Percentiles rank a stretch among this genome's conserved stretches.
Conservation (phyloP, 2,113 vertebrate genomes). For the Chrysochloris asiatica region DNA sequence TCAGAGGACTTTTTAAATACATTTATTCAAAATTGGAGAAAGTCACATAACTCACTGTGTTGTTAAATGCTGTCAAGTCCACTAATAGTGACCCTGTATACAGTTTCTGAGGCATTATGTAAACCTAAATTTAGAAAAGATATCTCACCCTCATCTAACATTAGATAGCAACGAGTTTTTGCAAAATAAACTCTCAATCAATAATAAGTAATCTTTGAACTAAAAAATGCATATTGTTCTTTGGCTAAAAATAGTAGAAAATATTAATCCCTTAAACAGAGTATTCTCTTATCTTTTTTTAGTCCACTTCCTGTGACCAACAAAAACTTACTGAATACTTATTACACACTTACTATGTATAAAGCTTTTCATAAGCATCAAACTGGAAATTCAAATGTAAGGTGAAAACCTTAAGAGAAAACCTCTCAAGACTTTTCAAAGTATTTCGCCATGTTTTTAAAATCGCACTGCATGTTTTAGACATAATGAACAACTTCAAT, state of each 20-base stretch:
- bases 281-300: conserved; percentile 49
- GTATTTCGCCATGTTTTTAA: neutral
- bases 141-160: conserved; percentile 54
- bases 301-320: conserved; percentile 2
- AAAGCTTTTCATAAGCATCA: conserved; percentile 34
- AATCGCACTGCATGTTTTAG: neutral
- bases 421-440: neutral
- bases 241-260: conserved; percentile 70
- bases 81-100: no score
- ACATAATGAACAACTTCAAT: conserved; percentile 34
- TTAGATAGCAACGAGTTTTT: conserved; percentile 53
- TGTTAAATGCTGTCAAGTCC: no score
- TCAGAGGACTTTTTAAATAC: neutral
- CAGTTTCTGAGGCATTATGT: no score
- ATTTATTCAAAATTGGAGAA: conserved; percentile 61
- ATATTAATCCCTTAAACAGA: conserved; percentile 28
- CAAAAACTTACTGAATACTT: conserved; percentile 17
- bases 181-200: conserved; percentile 62
- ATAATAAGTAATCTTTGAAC: conserved; percentile 50
- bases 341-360: conserved; percentile 6
- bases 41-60: conserved; percentile 51
- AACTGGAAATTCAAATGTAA: conserved; percentile 42
- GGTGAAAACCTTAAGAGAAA: neutral
- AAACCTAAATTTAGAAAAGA: neutral
- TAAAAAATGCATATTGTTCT: conserved; percentile 41